Percentiles rank a stretch among this genome's conserved stretches.
Evolutionary conservation across 2,888 invertebrate genomes (phyloP).

Genomic region (Thumatha senex): DNA sequence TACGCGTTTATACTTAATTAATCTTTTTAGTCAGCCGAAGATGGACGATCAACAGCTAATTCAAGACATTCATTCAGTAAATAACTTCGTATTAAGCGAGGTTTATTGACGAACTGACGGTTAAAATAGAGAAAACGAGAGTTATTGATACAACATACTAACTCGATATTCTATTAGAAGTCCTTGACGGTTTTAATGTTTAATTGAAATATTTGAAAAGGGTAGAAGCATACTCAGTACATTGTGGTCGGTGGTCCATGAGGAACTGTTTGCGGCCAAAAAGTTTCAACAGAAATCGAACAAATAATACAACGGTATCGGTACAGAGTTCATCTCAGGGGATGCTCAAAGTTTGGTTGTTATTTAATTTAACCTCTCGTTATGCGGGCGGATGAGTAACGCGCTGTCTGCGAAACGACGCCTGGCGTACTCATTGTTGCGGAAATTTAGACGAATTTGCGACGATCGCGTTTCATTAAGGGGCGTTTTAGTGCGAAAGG

Average conservation of each 20-base stretch:
- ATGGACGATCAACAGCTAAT: too few relatives aligned
- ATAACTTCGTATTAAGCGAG: too few relatives aligned
- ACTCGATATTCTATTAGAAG: not conserved
- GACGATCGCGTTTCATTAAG: conserved; percentile 77
- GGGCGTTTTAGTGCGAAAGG: conserved; percentile 70
- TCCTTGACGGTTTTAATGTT: conserved; percentile 16
- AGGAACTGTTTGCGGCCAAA: conserved; percentile 63
- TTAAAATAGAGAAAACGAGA: too few relatives aligned
- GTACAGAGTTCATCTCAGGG: conserved; percentile 41
- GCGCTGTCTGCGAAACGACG: conserved; percentile 62
- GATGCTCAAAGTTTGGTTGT: conserved; percentile 68
- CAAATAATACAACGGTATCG: conserved; percentile 53
- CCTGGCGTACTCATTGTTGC: conserved; percentile 68
- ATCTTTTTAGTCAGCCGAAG: too few relatives aligned
- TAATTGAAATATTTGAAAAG: conserved; percentile 12
- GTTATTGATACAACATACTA: conserved; percentile 17
- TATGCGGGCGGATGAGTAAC: conserved; percentile 68
- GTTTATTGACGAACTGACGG: too few relatives aligned
- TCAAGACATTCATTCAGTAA: too few relatives aligned
- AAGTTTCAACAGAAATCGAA: conserved; percentile 66
- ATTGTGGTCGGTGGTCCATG: conserved; percentile 36
- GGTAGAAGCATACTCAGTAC: conserved; percentile 12
- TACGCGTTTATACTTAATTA: too few relatives aligned
- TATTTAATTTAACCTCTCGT: conserved; percentile 79
- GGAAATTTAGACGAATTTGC: conserved; percentile 77